phyloP scores from a whole-genome alignment of 2,113 vertebrate genomes.

The Sapajus apella region DNA sequence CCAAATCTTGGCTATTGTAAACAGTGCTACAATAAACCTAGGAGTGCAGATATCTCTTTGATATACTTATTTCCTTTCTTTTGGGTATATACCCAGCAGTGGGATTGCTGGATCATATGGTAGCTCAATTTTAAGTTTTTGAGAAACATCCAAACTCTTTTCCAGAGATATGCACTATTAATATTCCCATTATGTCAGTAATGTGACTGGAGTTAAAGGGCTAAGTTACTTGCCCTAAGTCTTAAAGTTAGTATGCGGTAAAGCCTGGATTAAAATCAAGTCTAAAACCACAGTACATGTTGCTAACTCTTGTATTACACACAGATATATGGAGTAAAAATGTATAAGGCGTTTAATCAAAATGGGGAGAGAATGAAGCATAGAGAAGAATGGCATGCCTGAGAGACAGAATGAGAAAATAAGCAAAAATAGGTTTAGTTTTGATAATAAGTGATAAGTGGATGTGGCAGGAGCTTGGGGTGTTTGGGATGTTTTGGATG shows the following conservation, averaged over 20 bases:
- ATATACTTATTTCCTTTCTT: no score
- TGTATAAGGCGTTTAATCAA: neutral
- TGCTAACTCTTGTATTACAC: neutral
- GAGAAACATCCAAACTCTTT: no score
- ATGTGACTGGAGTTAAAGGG: neutral
- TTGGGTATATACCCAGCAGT: no score
- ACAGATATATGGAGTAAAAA: rapidly evolving
- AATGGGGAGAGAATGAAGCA: neutral
- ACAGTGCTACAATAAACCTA: no score
- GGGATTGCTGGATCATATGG: no score
- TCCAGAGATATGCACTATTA: neutral
- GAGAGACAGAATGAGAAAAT: neutral
- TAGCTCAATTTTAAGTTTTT: no score
- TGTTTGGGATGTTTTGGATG: rapidly evolving
- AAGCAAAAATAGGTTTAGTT: neutral
- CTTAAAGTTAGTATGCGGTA: no score
- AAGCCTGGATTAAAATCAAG: neutral
- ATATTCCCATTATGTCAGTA: neutral
- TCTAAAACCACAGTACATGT: neutral
- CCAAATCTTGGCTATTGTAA: no score
- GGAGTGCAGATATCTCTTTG: no score
- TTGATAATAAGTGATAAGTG: neutral
- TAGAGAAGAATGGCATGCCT: rapidly evolving
- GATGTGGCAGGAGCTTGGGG: neutral
- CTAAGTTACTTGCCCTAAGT: neutral